Base-by-base conservation (phyloP, 2,888 invertebrate species). In the Dryobotodes eremita region DNA sequence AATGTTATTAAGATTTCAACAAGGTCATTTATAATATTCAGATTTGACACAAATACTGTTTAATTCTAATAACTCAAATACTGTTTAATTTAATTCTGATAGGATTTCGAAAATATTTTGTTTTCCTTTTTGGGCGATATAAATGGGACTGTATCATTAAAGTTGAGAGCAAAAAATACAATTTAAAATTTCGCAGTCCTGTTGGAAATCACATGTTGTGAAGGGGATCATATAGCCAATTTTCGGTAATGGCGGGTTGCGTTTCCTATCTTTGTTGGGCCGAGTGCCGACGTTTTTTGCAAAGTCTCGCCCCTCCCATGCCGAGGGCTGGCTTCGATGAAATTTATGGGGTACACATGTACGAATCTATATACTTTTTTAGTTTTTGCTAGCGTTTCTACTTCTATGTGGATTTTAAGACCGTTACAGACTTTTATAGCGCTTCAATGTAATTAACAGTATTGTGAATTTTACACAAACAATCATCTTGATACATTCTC, bases 201-300 rank as follows among this genome's bases (percentile, higher is more conserved):
- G 89, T 89, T 90, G 86, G 84, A 84, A 89, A 91, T 90, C 88
- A 92, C 88, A 86, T 88, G 87, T 89, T 91, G 91, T 88, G 90
- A 89, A 91, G 92, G 93, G 94, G 92, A 92, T 93, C 92, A 92
- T 89, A 92, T 92, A 93, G 92, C 94, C 96, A 96, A 96, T 96
- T 96, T 96, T 94, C 94, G 95, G 92, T 96, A 96, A 96, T 96
- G 95, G 95, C 93, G 94, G 95, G 94, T 93, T 96, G 94, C 94
- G 93, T 95, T 95, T 93, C 93, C 95, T 95, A 94, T 95, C 95
- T 96, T 95, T 96, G 95, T 94, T 89, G 93, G 91, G 91, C 88
- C 90, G 93, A 92, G 92, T 90, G 95, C 96, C 96, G 96, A 94
- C 95, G 86, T 96, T 96, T 96, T 96, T 96, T 96, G 94, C 93